Evolutionary conservation across 1,140 invertebrate genomes (phyloP), one percentile per base, ranked within the genome.

Genomic region (Orchesella cincta): DNA sequence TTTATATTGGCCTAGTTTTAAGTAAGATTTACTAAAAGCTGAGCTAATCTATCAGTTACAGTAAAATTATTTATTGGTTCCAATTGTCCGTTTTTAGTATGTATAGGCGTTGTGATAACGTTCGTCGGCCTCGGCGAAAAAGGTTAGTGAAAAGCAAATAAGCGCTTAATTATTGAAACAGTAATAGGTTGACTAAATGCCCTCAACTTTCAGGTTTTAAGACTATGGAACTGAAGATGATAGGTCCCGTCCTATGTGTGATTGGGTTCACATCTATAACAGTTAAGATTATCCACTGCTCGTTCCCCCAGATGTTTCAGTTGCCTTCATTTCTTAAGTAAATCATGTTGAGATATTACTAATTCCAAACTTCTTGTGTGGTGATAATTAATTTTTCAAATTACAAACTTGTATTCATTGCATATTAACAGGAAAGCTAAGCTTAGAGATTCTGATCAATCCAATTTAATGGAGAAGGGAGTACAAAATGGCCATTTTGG

Each of bases 111-210:
- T 23, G 78, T 81, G 18, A 81, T 81, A 39, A 74, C 76, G 0
- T 81, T 81, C 74, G 80, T 81, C 2, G 80, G 80, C 39, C 74
- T 81, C 12, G 80, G 80, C 8, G 80, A 81, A 26, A 81, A 81
- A 76, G 80, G 80, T 81, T 33, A 70, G 52, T 23, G 2, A 57
- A 3, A 57, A 18, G 26, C 39, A 20, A 46, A 46, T 46, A 46
- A 12, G 39, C 20, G 20, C 20, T 46, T 20, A 12, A 46, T 46
- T 20, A 12, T 46, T 46, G 12, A 57, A 57, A 23, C 54, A 57
- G 52, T 57, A n/a, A 14, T 46, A 57, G 52, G 14, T 57, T 12
- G 23, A 12, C 12, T 57, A 46, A 31, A 8, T 64, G 23, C 23
- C 18, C 20, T 54, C 20, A 54, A 5, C 51, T 67, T 74, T 35